Percentiles rank a stretch among this genome's conserved stretches.
Evolutionary conservation across 2,888 invertebrate genomes (phyloP).

Genomic region (Macrosiphum euphorbiae): DNA sequence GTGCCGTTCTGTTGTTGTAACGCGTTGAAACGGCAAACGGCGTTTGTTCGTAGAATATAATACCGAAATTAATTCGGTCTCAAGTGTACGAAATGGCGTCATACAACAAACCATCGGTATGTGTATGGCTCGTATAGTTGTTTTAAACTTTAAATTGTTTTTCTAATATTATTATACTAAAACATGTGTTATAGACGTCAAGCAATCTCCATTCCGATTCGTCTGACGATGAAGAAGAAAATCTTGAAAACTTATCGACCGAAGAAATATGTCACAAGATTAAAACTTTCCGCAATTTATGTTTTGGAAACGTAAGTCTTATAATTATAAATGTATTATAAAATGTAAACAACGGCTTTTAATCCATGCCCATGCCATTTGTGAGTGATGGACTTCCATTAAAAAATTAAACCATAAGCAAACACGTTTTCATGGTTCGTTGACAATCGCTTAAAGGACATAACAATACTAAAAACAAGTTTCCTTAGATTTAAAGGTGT

Average conservation of each 20-base stretch:
- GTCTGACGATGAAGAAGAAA: neutral
- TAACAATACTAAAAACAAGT: too few species aligned
- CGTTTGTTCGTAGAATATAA: neutral
- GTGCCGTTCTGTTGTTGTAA: too few species aligned
- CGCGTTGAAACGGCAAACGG: neutral
- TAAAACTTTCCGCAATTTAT: neutral
- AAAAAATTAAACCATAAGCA: too few species aligned
- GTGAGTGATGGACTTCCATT: neutral
- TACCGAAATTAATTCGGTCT: neutral
- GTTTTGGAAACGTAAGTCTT: conserved; percentile 27
- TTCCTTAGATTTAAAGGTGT: too few species aligned
- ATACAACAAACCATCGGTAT: neutral
- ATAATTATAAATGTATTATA: neutral
- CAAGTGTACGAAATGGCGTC: neutral
- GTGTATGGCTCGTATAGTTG: neutral
- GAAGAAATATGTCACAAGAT: neutral
- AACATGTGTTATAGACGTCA: neutral
- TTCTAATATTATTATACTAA: neutral
- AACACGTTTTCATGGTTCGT: too few species aligned
- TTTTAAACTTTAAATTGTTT: neutral
- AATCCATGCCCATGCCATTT: neutral
- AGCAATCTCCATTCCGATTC: neutral
- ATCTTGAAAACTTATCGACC: neutral
- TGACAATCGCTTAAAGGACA: too few species aligned
- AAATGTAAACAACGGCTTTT: neutral